Percentiles rank a stretch among this genome's conserved stretches.
Conservation (phyloP, 92 coral and sea anemone species). For the Actinostola sp. region DNA sequence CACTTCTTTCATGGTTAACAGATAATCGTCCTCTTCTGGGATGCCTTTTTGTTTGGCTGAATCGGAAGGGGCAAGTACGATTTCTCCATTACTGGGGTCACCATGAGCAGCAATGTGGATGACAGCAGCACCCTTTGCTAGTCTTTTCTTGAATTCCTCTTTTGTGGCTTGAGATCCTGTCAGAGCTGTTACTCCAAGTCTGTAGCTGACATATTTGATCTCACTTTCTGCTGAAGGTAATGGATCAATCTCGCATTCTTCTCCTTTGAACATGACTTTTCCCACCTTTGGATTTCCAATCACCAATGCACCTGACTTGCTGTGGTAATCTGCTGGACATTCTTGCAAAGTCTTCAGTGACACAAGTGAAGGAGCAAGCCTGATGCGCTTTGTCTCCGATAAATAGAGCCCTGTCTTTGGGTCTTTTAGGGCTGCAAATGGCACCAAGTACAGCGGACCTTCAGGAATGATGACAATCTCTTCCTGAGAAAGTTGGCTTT, state of each 20-base stretch:
- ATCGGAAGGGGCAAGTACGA: conserved; percentile 35
- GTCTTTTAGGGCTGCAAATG: not conserved
- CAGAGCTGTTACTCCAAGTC: conserved; percentile 13
- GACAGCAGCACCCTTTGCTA: conserved; percentile 15
- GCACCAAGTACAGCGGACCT: not conserved
- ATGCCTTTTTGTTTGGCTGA: not conserved
- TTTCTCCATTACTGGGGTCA: conserved; percentile 28
- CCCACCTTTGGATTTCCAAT: conserved; percentile 6
- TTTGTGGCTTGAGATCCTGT: conserved; percentile 33
- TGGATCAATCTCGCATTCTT: not conserved
- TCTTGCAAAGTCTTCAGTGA: not conserved
- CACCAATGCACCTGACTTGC: not conserved
- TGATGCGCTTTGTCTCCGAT: not conserved
- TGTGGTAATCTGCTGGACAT: not conserved
- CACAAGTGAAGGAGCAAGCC: conserved; percentile 4
- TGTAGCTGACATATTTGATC: conserved; percentile 3
- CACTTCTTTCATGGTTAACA: conserved; percentile 17
- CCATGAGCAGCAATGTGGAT: conserved; percentile 55
- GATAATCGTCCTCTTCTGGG: conserved; percentile 26
- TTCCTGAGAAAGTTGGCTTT: not conserved
- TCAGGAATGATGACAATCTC: conserved; percentile 17
- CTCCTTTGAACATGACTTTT: conserved; percentile 4
- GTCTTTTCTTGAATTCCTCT: conserved; percentile 1
- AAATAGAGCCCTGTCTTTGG: not conserved
- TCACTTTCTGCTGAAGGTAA: conserved; percentile 25